Evolutionary conservation across 2,113 vertebrate species (phyloP).

Genomic region (Leptocoma aspasia): DNA sequence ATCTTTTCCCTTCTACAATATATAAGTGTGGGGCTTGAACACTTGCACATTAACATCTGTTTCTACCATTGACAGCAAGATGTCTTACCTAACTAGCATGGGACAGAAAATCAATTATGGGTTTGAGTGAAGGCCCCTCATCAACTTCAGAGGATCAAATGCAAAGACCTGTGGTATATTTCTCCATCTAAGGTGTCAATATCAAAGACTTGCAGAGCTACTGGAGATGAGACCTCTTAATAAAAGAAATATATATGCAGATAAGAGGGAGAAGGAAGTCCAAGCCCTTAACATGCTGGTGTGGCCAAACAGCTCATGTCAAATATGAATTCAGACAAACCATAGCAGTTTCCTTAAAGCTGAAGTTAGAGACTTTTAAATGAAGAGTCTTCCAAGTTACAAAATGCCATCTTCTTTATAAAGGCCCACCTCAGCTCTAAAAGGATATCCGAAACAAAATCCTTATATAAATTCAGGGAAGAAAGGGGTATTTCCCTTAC

Average conservation of each 20-base stretch:
- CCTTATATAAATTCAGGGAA: background rate
- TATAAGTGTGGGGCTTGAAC: slow-evolving; percentile 64
- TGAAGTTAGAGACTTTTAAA: background rate
- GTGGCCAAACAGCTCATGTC: background rate
- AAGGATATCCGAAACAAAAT: background rate
- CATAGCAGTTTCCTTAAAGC: background rate
- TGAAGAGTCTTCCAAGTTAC: background rate
- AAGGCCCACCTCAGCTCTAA: background rate
- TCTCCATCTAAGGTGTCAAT: background rate
- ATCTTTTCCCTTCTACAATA: slow-evolving; percentile 26
- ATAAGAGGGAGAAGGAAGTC: background rate
- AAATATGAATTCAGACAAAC: background rate
- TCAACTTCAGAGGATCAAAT: slow-evolving; percentile 26
- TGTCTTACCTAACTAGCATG: slow-evolving; percentile 33
- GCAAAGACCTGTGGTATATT: background rate
- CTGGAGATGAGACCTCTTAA: background rate
- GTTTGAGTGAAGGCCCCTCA: slow-evolving; percentile 62
- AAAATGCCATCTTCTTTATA: background rate
- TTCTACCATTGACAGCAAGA: slow-evolving; percentile 62
- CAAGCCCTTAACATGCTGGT: background rate
- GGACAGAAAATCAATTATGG: slow-evolving; percentile 20
- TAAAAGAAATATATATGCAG: background rate
- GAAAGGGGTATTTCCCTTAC: background rate
- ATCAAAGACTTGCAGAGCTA: background rate
- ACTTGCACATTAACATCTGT: slow-evolving; percentile 25